A percentile compares a stretch with the other conserved stretches of the same genome.
Conservation (phyloP, 2,797 vertebrate genomes). For the Cuculus canorus region DNA sequence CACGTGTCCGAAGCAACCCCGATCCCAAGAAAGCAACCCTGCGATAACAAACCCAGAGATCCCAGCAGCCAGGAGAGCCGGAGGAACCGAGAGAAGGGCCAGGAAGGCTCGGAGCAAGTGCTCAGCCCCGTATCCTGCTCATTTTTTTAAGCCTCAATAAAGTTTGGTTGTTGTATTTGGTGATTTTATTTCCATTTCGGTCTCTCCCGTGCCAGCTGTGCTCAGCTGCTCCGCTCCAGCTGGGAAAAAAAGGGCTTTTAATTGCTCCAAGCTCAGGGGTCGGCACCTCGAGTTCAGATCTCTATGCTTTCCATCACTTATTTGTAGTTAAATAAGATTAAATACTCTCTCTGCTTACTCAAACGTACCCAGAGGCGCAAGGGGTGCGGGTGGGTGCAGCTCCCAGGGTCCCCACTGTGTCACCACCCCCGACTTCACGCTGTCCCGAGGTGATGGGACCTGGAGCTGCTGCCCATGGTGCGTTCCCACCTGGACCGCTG, state of each 20-base stretch:
- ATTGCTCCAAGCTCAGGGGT: background rate
- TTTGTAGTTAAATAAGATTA: background rate
- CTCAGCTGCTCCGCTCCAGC: background rate
- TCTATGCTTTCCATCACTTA: background rate
- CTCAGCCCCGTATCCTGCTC: background rate
- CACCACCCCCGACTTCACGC: fast-evolving
- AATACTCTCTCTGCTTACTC: background rate
- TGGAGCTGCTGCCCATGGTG: background rate
- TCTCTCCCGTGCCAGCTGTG: fast-evolving
- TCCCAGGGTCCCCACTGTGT: background rate
- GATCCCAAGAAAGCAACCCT: background rate
- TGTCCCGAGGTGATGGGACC: background rate
- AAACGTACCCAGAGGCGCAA: fast-evolving
- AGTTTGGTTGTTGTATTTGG: background rate
- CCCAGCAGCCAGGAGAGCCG: background rate
- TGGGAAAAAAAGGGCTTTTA: fast-evolving
- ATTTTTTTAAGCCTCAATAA: background rate
- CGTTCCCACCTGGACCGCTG: background rate
- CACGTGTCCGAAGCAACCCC: background rate
- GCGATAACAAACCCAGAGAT: background rate
- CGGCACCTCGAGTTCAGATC: fast-evolving
- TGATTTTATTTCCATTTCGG: background rate
- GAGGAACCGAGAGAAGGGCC: fast-evolving
- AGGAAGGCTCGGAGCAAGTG: fast-evolving
- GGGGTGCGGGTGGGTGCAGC: background rate